Base-by-base conservation (phyloP, 2,113 vertebrate species). In the Pimephales promelas region DNA sequence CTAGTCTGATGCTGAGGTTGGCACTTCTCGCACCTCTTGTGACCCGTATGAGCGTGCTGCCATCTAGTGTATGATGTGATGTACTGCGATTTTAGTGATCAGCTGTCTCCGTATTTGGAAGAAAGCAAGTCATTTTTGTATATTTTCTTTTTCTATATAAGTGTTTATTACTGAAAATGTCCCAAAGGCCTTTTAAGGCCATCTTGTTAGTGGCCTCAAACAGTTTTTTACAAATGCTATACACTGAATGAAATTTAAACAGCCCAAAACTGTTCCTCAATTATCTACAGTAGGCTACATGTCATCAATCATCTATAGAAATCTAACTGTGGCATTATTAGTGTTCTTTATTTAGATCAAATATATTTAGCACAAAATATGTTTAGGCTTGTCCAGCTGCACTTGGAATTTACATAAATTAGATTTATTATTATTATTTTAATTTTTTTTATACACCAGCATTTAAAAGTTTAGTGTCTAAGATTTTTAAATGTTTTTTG, bases 21-120 rank as follows among this genome's bases (percentile, higher is more conserved):
- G 49, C 74, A 9, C 4, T 40, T 71, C 47, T 70, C 45, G 3
- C 79, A 68, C 72, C 40, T 79, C 18, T 13, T 77, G 49, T 24
- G 36, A 24, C 14, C 47, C 36, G 16, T 6, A 71, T 57, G 78
- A 64, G 20, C 22, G 8, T 89, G 77, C 87, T 87, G 85, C 87
- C 78, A 84, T 86, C 89, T 88, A 83, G 88, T 87, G 89, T 79
- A 20, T 18, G 16, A 16, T 14, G 18, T 43, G 13, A 61, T 71
- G n/a, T 45, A 72, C 62, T 82, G 52, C 52, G 20, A 5, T n/a
- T 61, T 59, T n/a, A 49, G 72, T 18, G 64, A 2, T 52, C 31
- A 20, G 31, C 16, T 7, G 26, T 26, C 14, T 64, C 28, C 7
- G 0, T 34, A 64, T 64, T 14, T 31, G 26, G 61, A 31, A 62